Base-by-base conservation (phyloP, 2,888 invertebrate genomes). In the Temnothorax ravouxi region DNA sequence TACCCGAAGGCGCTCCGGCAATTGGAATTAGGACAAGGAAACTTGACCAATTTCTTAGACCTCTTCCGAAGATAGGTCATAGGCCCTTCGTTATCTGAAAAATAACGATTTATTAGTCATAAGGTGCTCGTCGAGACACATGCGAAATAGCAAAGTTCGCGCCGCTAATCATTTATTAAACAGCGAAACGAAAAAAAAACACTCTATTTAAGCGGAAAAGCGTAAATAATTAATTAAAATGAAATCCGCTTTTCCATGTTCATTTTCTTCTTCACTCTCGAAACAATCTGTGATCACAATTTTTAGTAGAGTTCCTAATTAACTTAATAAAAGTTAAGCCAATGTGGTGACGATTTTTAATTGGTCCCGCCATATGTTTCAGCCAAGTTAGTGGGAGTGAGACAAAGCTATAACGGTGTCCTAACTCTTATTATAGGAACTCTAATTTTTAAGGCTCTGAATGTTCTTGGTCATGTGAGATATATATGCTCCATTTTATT, bases 1-100 rank as follows among this genome's bases (percentile, higher is more conserved):
- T 88, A 91, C 13, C 75, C 75, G 80, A 92, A 93, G 6, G 85
- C 81, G 52, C 90, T 90, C 5, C 81, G 86, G 69, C 93, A 93
- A 64, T 89, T 89, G 4, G 85, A 76, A 61, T 89, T 91, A n/a
- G 91, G 91, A 62, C 92, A 93, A 62, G 79, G 95, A 95, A 86
- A 91, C 67, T 83, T 86, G 29, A 0, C 25, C 29, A 29, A 2
- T 29, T n/a, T 56, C 56, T 29, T 75, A 38, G n/a, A 0, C 6
- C 6, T 34, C 34, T 34, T 44, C n/a, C 38, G 34, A 1, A 61
- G 74, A 29, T 47, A 54, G 6, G 13, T 21, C 59, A 38, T 6
- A 2, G 59, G 29, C 34, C 34, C 66, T 25, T 83, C 82, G 72
- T 54, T n/a, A 62, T 84, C 88, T 86, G 89, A 89, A 89, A 85